phyloP scores from a whole-genome alignment of 2,888 invertebrate species.

The Rhagium mordax region DNA sequence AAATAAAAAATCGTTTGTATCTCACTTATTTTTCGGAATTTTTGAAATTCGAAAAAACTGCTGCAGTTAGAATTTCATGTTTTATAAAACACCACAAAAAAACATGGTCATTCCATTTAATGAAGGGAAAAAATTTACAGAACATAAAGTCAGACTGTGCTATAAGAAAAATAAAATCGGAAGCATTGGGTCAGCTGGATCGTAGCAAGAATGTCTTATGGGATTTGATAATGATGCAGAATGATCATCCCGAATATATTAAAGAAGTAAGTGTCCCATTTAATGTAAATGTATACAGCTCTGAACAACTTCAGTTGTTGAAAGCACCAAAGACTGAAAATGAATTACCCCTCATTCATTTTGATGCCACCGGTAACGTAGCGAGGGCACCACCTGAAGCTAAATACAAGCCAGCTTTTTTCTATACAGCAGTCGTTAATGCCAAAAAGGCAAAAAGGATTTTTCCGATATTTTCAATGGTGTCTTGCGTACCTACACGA shows the following conservation, averaged over 20 bases:
- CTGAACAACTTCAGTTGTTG: conserved; percentile 40
- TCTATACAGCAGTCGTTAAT: conserved; percentile 38
- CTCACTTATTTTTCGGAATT: no score
- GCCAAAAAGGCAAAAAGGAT: conserved; percentile 32
- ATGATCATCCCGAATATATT: conserved; percentile 46
- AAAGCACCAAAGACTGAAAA: conserved; percentile 21
- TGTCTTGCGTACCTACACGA: conserved; percentile 36
- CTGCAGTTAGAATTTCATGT: no score
- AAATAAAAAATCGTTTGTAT: no score
- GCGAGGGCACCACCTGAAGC: conserved; percentile 37
- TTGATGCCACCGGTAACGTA: conserved; percentile 48
- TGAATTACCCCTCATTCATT: conserved; percentile 40
- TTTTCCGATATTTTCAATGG: no score
- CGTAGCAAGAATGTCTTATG: conserved; percentile 34
- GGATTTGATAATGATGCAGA: conserved; percentile 40
- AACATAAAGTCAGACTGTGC: conserved; percentile 44
- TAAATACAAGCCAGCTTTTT: conserved; percentile 37
- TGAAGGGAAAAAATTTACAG: conserved; percentile 34
- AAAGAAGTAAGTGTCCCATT: no score
- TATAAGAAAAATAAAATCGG: conserved; percentile 46
- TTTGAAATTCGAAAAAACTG: no score
- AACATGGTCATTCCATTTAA: no score
- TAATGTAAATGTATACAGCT: conserved; percentile 45
- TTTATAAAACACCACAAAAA: no score
- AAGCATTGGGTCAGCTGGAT: conserved; percentile 35